Evolutionary conservation across 2,113 vertebrate species (phyloP), one percentile per base, ranked within the genome.

Genomic region (Panurus biarmicus): DNA sequence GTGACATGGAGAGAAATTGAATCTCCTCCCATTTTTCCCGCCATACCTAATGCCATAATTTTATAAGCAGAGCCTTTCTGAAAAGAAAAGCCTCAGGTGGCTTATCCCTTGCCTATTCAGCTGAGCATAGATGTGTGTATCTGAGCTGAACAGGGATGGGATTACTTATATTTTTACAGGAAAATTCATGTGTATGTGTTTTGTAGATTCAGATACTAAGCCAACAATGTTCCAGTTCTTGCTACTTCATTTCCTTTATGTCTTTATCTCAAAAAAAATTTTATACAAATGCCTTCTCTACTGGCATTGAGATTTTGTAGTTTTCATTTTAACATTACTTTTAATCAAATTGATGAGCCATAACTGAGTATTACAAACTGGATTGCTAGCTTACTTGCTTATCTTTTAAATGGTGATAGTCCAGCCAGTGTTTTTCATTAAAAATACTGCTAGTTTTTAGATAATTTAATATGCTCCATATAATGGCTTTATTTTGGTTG

Each of bases 291-390:
- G 86, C 42, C 33, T 73, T 84, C 67, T 90, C 19, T 62, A 25
- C 31, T 74, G n/a, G 29, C 51, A 38, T 47, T 77, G 31, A 84
- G 61, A 72, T 90, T 74, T 89, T 64, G 8, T 72, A 17, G 15
- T 50, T 90, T 87, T 89, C 57, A 56, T 77, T 95, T 95, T 89
- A 65, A 44, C 47, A 11, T 69, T 69, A 38, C 29, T 70, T 85
- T 85, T 86, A 92, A 94, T 76, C 72, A 85, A 75, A 81, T 42
- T 85, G 56, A 93, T 81, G 91, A 89, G 40, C 36, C 72, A 35
- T 91, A 76, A 64, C 87, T 95, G 70, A 67, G 64, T 70, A 35
- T 69, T 94, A 29, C n/a, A 38, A 70, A 69, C 33, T 42, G 38
- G 11, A 45, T 58, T 91, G 15, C 36, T 67, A 35, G 17, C 21